phyloP scores from a whole-genome alignment of 2,888 invertebrate species.

The Odontomyia ornata region DNA sequence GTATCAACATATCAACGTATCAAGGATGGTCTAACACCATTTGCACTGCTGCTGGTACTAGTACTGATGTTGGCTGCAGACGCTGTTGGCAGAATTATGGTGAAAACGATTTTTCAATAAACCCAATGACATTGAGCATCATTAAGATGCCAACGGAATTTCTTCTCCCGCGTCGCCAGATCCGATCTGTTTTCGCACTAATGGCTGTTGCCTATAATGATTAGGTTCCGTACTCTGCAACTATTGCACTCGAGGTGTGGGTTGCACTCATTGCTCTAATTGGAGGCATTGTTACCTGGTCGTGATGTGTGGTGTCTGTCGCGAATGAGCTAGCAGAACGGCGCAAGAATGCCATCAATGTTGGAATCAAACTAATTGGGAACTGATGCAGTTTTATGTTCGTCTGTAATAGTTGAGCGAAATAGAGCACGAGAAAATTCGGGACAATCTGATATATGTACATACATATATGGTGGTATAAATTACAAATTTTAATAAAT shows the following conservation, averaged over 20 bases:
- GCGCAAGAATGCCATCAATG: slow-evolving; percentile 22
- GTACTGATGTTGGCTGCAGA: too few species aligned
- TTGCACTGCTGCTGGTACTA: too few species aligned
- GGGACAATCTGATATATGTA: too few species aligned
- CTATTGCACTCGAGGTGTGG: slow-evolving; percentile 36
- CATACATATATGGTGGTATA: too few species aligned
- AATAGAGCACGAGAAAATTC: too few species aligned
- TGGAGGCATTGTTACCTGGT: slow-evolving; percentile 38
- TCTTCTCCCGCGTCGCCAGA: neutral
- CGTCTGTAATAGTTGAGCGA: too few species aligned
- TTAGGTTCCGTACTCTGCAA: slow-evolving; percentile 31
- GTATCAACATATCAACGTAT: neutral
- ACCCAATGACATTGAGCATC: slow-evolving; percentile 38
- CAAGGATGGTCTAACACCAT: neutral
- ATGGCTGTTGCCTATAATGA: slow-evolving; percentile 34
- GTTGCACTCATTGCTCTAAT: slow-evolving; percentile 42
- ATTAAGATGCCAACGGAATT: slow-evolving; percentile 32
- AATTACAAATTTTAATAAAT: too few species aligned
- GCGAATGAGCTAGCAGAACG: neutral
- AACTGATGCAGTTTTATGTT: too few species aligned
- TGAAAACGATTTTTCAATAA: slow-evolving; percentile 42
- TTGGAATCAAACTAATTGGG: slow-evolving; percentile 27
- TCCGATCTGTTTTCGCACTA: slow-evolving; percentile 31
- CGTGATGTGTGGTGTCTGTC: slow-evolving; percentile 40
- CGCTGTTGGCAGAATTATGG: slow-evolving; percentile 34